These are phyloP conservation scores for Sebastes oblongus DNA, from an alignment of 2,797 vertebrate species.

Conservation along the genomic window DNA sequence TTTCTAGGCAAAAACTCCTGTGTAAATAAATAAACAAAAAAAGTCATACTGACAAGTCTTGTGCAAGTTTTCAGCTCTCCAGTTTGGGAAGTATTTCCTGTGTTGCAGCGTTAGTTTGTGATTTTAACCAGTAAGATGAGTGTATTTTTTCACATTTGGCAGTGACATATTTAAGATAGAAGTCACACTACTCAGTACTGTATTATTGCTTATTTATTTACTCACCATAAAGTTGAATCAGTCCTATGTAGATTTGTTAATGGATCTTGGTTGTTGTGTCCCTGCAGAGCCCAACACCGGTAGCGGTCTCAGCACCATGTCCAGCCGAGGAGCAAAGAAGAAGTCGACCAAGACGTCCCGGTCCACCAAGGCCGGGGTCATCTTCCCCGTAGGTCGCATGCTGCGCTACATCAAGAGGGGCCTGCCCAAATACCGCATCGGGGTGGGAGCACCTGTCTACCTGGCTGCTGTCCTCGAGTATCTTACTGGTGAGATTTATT, in stretches of 20 bases:
- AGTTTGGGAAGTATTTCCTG: neutral
- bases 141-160: neutral
- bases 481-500: slow-evolving; percentile 88
- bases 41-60: too few species aligned
- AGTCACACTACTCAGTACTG: neutral
- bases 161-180: neutral
- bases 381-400: slow-evolving; percentile 98
- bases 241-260: neutral
- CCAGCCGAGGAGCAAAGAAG: slow-evolving; percentile 97
- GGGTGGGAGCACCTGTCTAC: slow-evolving; percentile 96
- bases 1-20: too few species aligned
- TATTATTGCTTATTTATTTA: neutral
- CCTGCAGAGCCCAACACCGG: slow-evolving; percentile 45
- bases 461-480: slow-evolving; percentile 98
- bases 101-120: neutral
- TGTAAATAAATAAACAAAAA: too few species aligned
- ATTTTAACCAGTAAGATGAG: neutral
- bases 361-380: slow-evolving; percentile 95
- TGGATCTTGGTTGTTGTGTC: neutral
- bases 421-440: slow-evolving; percentile 96
- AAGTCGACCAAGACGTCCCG: slow-evolving; percentile 96
- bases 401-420: slow-evolving; percentile 96
- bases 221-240: neutral
- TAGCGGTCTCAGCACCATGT: slow-evolving; percentile 83
- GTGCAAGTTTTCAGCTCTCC: neutral